Evolutionary conservation across 2,888 invertebrate genomes (phyloP), one percentile per base, ranked within the genome.

Genomic region (Hybos culiciformis): DNA sequence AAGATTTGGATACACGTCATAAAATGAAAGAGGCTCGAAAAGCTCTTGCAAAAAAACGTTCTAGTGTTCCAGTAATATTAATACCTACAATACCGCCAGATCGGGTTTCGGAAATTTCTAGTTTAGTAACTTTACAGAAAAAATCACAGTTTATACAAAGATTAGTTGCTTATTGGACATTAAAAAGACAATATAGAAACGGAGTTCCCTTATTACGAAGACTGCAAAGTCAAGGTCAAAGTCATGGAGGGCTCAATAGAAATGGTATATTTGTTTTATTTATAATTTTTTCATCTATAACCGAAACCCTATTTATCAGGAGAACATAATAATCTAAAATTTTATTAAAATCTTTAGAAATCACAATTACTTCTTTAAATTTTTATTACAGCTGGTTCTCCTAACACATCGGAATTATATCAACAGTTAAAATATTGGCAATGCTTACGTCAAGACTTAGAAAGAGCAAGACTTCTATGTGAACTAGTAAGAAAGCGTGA

Each of bases 401-500:
- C 76, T 1, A 80, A 81, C 51, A 78, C 80, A 0, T 71, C 79
- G 17, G 87, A 87, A 59, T 66, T 90, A 24, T 85, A 83, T 57
- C 78, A 84, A 39, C 88, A 91, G 55, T 69, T 93, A 3, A 91
- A 92, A 58, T 92, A 93, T 59, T 92, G 92, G 87, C 88, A 92
- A 62, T 80, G 88, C 54, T 71, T 97, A 53, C 74, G 96, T 1
- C 93, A 94, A 59, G 93, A 96, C 62, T 70, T 97, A 50, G 97
- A 98, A 62, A 75, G 92, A 46, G 93, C 92, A 1, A 75, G 80
- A 48, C 70, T 97, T 24, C 74, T 97, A 0, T 93, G 94, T 59
- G 97, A 97, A 65, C 64, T 96, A 50, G 91, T 97, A 4, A 77
- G 96, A 42, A 97, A 97, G 61, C 75, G 97, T 32, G 97, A 98